These are phyloP conservation scores for Lithophane ornitopus DNA, from an alignment of 2,888 invertebrate genomes.

Conservation along the genomic window DNA sequence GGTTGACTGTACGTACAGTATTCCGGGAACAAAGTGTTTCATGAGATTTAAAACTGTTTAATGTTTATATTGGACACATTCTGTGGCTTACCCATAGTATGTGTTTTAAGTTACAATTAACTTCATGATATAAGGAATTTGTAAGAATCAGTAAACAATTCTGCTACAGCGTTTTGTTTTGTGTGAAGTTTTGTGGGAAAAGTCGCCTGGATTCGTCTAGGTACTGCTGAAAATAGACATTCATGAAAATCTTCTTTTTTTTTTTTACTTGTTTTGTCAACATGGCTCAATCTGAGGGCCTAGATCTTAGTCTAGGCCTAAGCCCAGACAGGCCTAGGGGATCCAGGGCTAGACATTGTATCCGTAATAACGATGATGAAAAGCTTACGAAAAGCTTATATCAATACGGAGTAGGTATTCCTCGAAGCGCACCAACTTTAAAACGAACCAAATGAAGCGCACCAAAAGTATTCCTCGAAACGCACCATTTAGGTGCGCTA, in stretches of 20 bases:
- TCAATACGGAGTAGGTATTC: not conserved
- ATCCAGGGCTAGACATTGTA: too few species aligned
- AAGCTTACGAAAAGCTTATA: not conserved
- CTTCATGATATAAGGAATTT: not conserved
- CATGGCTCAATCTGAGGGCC: not conserved
- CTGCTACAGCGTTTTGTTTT: not conserved
- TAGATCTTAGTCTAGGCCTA: too few species aligned
- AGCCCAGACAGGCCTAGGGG: too few species aligned
- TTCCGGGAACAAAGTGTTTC: slow-evolving; percentile 60
- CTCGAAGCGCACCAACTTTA: too few species aligned
- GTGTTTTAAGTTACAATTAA: slow-evolving; percentile 30
- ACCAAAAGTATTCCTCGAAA: too few species aligned
- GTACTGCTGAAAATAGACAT: not conserved
- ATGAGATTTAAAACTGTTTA: slow-evolving; percentile 73
- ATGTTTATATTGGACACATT: slow-evolving; percentile 61
- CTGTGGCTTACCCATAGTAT: slow-evolving; percentile 37
- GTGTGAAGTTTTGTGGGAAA: not conserved
- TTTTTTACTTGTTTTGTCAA: not conserved
- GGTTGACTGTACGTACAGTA: slow-evolving; percentile 12
- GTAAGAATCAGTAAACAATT: slow-evolving; percentile 7
- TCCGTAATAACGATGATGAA: not conserved
- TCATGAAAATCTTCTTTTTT: not conserved
- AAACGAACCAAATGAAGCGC: too few species aligned
- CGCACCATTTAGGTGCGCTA: too few species aligned
- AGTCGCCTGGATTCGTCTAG: not conserved